Percentiles rank a stretch among this genome's conserved stretches.
Evolutionary conservation across 2,888 invertebrate species (phyloP).

Genomic region (Tachina lurida): DNA sequence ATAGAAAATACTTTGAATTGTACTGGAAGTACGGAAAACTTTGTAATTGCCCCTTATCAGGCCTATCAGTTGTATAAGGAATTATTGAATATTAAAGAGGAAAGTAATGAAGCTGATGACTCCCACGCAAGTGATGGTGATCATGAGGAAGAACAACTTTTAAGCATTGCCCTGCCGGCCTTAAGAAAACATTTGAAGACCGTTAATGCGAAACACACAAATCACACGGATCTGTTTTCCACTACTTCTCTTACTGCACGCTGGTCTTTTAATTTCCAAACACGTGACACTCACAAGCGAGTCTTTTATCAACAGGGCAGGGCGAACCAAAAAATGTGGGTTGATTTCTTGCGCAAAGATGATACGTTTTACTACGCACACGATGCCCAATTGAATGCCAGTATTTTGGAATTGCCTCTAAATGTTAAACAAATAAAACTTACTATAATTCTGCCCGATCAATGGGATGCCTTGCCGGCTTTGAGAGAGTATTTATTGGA

Average conservation of each 20-base stretch:
- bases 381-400: conserved; percentile 71
- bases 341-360: conserved; percentile 73
- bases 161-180: conserved; percentile 2
- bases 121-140: neutral
- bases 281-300: conserved; percentile 72
- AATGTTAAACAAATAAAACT: conserved; percentile 66
- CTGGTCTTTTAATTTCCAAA: conserved; percentile 74
- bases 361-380: conserved; percentile 72
- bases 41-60: conserved; percentile 59
- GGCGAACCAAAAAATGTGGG: conserved; percentile 50
- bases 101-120: neutral
- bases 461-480: conserved; percentile 65
- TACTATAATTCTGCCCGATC: conserved; percentile 70
- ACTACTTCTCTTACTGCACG: conserved; percentile 68
- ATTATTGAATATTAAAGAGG: conserved; percentile 39
- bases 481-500: conserved; percentile 63
- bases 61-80: conserved; percentile 60
- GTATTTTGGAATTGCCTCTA: conserved; percentile 72
- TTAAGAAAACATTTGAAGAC: conserved; percentile 35
- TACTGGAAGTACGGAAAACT: conserved; percentile 46
- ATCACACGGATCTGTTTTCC: conserved; percentile 23
- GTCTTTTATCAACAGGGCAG: conserved; percentile 64
- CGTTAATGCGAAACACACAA: neutral
- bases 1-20: conserved; percentile 58
- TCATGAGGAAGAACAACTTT: neutral